These are phyloP conservation scores for Argynnis bischoffii DNA, from an alignment of 2,888 invertebrate genomes.

Conservation along the genomic window DNA sequence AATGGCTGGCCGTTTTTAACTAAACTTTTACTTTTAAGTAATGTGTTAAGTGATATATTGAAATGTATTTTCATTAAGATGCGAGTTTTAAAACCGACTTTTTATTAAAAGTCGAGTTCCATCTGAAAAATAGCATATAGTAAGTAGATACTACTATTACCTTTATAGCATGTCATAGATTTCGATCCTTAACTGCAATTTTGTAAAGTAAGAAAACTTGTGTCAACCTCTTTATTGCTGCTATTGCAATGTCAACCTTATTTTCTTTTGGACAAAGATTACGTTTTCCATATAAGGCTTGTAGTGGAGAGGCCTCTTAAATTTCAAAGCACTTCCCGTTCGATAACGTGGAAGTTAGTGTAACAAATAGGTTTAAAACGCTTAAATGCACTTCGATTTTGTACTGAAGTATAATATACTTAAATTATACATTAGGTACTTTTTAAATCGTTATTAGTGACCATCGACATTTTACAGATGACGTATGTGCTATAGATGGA, in stretches of 20 bases:
- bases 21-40: no score
- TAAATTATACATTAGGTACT: background rate
- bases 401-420: slow-evolving; percentile 8
- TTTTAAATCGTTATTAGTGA: background rate
- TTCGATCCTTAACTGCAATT: slow-evolving; percentile 30
- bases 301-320: slow-evolving; percentile 26
- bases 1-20: no score
- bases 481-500: no score
- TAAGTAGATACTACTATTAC: background rate
- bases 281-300: background rate
- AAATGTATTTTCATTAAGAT: no score
- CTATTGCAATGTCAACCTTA: slow-evolving; percentile 21
- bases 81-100: no score
- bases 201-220: slow-evolving; percentile 31
- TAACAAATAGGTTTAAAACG: slow-evolving; percentile 15
- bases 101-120: background rate
- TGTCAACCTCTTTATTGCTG: slow-evolving; percentile 10
- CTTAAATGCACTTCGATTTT: slow-evolving; percentile 8
- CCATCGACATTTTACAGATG: background rate
- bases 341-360: slow-evolving; percentile 29
- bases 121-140: background rate
- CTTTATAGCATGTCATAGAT: slow-evolving; percentile 12
- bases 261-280: background rate
- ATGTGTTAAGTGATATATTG: no score
- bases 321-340: slow-evolving; percentile 32